Conservation (phyloP, 1,140 invertebrate species). For the Palaemon carinicauda region DNA sequence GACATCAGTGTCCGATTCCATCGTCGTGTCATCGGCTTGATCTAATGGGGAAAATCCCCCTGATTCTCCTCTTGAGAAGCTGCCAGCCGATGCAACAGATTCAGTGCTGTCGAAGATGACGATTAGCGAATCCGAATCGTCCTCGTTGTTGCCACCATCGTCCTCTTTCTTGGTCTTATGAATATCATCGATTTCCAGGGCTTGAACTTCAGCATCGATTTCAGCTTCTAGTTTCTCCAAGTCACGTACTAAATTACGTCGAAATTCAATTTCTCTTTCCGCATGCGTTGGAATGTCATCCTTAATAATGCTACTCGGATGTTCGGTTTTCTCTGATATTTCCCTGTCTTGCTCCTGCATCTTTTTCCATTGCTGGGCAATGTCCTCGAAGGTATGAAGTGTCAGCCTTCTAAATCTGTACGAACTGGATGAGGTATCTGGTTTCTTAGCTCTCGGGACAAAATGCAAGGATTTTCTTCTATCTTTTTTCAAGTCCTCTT, state of each 20-base stretch:
- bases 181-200: background rate
- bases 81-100: constrained; percentile 22
- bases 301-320: background rate
- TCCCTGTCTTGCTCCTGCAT: background rate
- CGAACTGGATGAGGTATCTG: background rate
- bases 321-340: background rate
- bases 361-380: constrained; percentile 43
- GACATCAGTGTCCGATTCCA: background rate
- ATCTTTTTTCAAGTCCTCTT: background rate
- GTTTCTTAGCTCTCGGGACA: constrained; percentile 33
- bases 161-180: background rate
- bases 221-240: constrained; percentile 42
- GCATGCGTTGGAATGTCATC: background rate
- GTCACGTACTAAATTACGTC: constrained; percentile 35
- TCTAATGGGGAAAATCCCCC: background rate
- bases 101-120: constrained; percentile 43
- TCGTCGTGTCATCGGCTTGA: background rate
- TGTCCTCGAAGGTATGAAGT: constrained; percentile 55
- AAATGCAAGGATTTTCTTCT: constrained; percentile 32
- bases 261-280: constrained; percentile 32
- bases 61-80: constrained; percentile 6
- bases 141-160: background rate
- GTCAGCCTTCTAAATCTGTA: constrained; percentile 38
- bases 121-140: background rate
- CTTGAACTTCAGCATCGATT: constrained; percentile 39